Conservation (phyloP, 2,888 invertebrate genomes). For the Lithophane semibrunnea region DNA sequence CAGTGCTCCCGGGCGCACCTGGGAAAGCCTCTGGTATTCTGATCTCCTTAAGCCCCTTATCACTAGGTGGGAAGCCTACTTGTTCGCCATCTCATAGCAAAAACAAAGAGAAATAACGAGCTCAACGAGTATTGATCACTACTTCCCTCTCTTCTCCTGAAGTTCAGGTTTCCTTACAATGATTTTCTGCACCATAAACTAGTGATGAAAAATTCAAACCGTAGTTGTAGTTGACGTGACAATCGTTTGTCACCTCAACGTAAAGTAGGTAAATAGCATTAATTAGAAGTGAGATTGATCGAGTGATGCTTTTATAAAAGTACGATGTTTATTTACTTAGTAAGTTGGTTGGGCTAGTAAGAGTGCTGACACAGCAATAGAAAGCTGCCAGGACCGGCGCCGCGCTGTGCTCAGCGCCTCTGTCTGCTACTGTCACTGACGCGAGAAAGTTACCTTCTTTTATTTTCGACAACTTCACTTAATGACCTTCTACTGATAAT, state of each 20-base stretch:
- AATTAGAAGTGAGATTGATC: constrained; percentile 17
- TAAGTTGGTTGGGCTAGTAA: constrained; percentile 40
- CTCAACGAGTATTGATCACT: not conserved
- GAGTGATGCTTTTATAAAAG: constrained; percentile 16
- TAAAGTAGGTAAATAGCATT: constrained; percentile 15
- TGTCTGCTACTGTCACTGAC: constrained; percentile 52
- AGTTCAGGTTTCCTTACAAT: not conserved
- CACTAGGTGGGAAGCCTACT: not conserved
- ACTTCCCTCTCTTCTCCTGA: too few relatives aligned
- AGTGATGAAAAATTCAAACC: not conserved
- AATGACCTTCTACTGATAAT: constrained; percentile 63
- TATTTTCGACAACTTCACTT: constrained; percentile 67
- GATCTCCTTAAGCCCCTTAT: not conserved
- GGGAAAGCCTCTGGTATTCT: not conserved
- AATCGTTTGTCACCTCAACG: constrained; percentile 1
- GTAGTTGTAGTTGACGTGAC: constrained; percentile 17
- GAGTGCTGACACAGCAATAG: constrained; percentile 62
- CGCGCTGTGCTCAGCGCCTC: constrained; percentile 28
- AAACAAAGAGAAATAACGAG: not conserved
- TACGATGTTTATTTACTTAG: constrained; percentile 31
- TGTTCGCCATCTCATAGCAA: not conserved
- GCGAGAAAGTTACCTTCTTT: constrained; percentile 74
- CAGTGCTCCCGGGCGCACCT: not conserved
- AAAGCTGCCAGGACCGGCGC: constrained; percentile 58
- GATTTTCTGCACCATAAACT: not conserved